These are phyloP conservation scores for Eunapius fragilis DNA, from an alignment of 37 sponge, comb jelly and placozoan species.

Conservation along the genomic window DNA sequence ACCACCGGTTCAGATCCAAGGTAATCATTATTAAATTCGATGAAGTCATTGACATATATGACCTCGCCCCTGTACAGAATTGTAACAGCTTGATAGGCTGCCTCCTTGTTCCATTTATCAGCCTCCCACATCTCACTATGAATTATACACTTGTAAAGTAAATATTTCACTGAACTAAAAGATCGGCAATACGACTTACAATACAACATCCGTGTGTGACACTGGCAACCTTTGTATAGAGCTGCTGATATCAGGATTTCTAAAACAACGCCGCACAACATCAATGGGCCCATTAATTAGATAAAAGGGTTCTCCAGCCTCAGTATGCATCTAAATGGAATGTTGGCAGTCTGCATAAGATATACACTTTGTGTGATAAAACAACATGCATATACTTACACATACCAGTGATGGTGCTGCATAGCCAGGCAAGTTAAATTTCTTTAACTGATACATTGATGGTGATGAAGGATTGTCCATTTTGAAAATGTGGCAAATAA, in stretches of 20 bases:
- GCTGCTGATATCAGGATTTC: background rate
- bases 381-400: too few relatives aligned
- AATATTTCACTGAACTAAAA: background rate
- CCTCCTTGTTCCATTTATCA: background rate
- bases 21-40: too few relatives aligned
- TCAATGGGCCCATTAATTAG: background rate
- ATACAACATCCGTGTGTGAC: background rate
- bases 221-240: background rate
- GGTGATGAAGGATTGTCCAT: background rate
- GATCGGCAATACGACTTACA: background rate
- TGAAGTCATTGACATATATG: too few relatives aligned
- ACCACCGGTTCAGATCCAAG: too few relatives aligned
- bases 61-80: too few relatives aligned
- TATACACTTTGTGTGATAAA: background rate
- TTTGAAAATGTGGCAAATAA: background rate
- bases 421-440: background rate
- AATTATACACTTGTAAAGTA: background rate
- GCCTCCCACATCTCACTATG: background rate
- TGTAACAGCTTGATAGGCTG: background rate
- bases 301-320: background rate
- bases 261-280: background rate
- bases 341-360: background rate
- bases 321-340: background rate
- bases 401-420: background rate
- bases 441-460: background rate